Percentiles rank a stretch among this genome's conserved stretches.
phyloP scores from a whole-genome alignment of 2,888 invertebrate genomes.

The Stenotaenia linearis region DNA sequence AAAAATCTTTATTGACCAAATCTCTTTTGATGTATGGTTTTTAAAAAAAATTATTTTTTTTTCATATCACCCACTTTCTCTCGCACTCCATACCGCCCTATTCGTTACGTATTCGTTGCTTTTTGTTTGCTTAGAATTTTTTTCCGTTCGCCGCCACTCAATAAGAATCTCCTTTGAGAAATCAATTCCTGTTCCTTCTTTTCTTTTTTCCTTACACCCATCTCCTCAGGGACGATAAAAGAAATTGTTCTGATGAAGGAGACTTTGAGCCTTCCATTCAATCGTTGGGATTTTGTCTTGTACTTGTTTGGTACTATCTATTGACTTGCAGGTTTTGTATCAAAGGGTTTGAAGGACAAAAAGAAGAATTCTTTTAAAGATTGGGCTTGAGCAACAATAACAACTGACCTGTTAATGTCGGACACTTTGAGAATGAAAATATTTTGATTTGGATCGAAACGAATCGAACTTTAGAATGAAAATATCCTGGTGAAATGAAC shows the following conservation, averaged over 20 bases:
- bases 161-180: slow-evolving; percentile 23
- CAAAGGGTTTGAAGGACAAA: background rate
- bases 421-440: background rate
- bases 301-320: slow-evolving; percentile 2
- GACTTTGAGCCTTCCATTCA: slow-evolving; percentile 6
- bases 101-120: background rate
- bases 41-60: background rate
- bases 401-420: no score
- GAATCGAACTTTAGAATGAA: background rate
- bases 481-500: background rate
- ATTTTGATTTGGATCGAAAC: background rate
- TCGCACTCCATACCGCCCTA: background rate
- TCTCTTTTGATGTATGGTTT: background rate
- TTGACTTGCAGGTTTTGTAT: background rate
- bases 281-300: background rate
- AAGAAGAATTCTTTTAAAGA: background rate
- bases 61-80: no score
- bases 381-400: background rate
- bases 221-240: slow-evolving; percentile 22
- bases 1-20: background rate
- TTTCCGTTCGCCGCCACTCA: slow-evolving; percentile 7
- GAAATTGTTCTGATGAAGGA: slow-evolving; percentile 21
- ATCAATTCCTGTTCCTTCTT: background rate
- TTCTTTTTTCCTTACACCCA: background rate
- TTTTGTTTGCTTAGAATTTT: background rate